Conservation (phyloP, 1,140 invertebrate genomes). For the Psix sp. region DNA sequence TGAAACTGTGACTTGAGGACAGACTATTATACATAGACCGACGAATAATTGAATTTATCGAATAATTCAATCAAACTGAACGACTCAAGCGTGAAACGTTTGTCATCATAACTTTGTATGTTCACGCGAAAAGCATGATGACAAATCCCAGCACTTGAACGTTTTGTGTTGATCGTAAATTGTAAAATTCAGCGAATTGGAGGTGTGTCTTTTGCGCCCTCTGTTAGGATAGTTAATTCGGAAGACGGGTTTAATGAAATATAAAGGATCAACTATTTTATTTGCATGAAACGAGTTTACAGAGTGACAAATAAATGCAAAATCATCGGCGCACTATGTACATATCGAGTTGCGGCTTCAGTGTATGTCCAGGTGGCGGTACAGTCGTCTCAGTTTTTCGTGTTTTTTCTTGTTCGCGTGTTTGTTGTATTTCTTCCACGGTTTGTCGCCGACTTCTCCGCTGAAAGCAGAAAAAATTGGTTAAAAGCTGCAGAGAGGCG, state of each 20-base stretch:
- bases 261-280: slow-evolving; percentile 46
- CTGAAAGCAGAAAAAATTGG: slow-evolving; percentile 58
- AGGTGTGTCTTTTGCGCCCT: neutral
- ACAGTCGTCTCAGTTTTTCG: slow-evolving; percentile 90
- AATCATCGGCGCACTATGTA: slow-evolving; percentile 15
- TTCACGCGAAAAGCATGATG: no score
- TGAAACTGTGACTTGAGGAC: slow-evolving; percentile 73
- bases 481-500: no score
- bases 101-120: no score
- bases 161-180: no score
- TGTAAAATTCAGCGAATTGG: no score
- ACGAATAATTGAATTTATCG: no score
- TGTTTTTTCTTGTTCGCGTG: slow-evolving; percentile 89
- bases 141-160: no score
- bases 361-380: slow-evolving; percentile 87
- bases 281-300: slow-evolving; percentile 27
- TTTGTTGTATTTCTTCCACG: slow-evolving; percentile 88
- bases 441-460: slow-evolving; percentile 79
- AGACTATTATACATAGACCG: slow-evolving; percentile 6
- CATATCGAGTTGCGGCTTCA: slow-evolving; percentile 65
- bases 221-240: no score
- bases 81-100: no score
- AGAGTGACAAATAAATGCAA: slow-evolving; percentile 3
- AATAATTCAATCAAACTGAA: no score
- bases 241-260: slow-evolving; percentile 31